Base-by-base conservation (phyloP, 92 coral and sea anemone species). In the Phymanthus crucifer region DNA sequence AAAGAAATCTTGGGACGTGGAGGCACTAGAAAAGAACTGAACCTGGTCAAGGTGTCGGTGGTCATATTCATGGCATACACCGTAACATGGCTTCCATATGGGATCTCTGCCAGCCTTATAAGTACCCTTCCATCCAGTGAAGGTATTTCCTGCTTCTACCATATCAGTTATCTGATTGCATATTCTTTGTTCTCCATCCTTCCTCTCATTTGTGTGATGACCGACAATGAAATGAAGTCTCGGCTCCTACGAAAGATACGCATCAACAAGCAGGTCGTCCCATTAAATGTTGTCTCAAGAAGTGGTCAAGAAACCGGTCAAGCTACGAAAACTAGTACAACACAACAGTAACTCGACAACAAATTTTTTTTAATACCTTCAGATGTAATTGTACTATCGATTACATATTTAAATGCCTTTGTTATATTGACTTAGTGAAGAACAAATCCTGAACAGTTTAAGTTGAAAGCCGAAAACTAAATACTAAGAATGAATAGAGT, bases 151-250 rank as follows among this genome's bases (percentile, higher is more conserved):
- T 71, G 75, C 40, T 38, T 71, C 24, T 71, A 40, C 13, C 23
- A 29, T 31, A 10, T 32, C 31, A 71, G 75, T 27, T 40, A 26
- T 26, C 75, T 71, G 7, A 24, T 40, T 9, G 75, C 75, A 13
- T 71, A 71, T 12, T 71, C 75, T 26, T 40, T 71, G 52, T 71
- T 71, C 31, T 71, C 75, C 12, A 27, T 71, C 16, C 75, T 71
- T 21, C 75, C 75, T 37, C 24, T 71, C 2, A 54, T 71, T 17
- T 71, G 75, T 27, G 36, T 33, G 27, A 36, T 40, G 19, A 71
- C 75, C 19, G 75, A 71, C 36, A 71, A 40, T 6, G 40, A 71
- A 17, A 71, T 71, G 75, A 71, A 71, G 34, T 38, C 52, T 0
- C 4, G 24, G 54, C 48, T 71, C 6, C 27, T 71, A 40, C 56